Evolutionary conservation across 2,888 invertebrate species (phyloP).

Genomic region (Polyommatus icarus): DNA sequence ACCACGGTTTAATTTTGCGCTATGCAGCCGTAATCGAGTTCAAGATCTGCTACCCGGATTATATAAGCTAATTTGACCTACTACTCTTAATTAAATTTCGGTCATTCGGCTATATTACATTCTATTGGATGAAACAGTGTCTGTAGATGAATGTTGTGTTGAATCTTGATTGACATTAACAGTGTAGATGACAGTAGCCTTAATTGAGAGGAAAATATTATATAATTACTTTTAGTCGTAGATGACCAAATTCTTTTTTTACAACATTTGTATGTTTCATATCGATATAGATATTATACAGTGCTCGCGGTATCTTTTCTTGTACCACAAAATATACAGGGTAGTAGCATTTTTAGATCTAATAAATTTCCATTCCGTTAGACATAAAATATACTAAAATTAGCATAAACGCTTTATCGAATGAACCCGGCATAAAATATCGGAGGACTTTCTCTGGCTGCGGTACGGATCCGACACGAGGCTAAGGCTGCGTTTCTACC

Average conservation of each 20-base stretch:
- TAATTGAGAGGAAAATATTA: not conserved
- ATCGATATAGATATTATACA: not conserved
- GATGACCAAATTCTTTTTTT: not conserved
- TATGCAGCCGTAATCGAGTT: slow-evolving; percentile 46
- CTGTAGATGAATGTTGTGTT: not conserved
- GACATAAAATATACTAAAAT: slow-evolving; percentile 54
- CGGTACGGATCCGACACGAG: slow-evolving; percentile 46
- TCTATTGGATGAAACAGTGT: not conserved
- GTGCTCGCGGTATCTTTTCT: not conserved
- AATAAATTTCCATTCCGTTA: slow-evolving; percentile 53
- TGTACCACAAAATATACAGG: not conserved
- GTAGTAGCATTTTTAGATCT: slow-evolving; percentile 42
- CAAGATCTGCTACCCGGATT: slow-evolving; percentile 41
- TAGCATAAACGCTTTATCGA: slow-evolving; percentile 59
- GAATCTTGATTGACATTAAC: not conserved
- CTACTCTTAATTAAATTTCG: slow-evolving; percentile 24
- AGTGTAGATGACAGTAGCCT: too few relatives aligned
- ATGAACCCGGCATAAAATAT: slow-evolving; percentile 46
- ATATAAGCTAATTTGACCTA: slow-evolving; percentile 41
- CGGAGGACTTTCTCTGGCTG: slow-evolving; percentile 40
- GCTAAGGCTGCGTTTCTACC: not conserved
- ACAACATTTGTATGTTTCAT: not conserved
- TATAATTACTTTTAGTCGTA: not conserved
- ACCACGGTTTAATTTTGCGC: slow-evolving; percentile 46
- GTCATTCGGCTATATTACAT: slow-evolving; percentile 15